Percentiles rank a stretch among this genome's conserved stretches.
Conservation (phyloP, 2,888 invertebrate genomes). For the Ethmia dodecea region DNA sequence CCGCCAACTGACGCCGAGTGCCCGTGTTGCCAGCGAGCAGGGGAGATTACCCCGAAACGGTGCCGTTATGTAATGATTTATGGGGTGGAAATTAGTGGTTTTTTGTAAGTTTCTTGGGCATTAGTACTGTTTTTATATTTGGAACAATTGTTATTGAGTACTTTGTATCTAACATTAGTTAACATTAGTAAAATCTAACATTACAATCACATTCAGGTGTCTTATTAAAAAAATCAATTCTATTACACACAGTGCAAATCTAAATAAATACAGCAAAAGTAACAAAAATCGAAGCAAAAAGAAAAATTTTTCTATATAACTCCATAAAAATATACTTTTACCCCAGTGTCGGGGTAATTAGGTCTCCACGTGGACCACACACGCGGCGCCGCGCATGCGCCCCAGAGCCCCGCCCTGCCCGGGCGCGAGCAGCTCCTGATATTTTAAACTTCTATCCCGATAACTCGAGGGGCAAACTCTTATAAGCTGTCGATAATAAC, state of each 20-base stretch:
- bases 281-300: no score
- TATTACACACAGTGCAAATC: no score
- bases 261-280: no score
- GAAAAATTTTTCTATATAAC: no score
- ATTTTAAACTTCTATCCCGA: conserved; percentile 44
- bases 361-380: background rate
- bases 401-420: conserved; percentile 61
- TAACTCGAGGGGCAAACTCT: conserved; percentile 21
- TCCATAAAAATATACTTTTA: no score
- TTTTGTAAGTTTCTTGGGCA: no score
- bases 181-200: no score
- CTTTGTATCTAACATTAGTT: no score
- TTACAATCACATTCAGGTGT: no score
- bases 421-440: conserved; percentile 38
- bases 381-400: conserved; percentile 48
- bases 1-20: conserved; percentile 53
- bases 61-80: conserved; percentile 28
- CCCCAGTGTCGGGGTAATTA: conserved; percentile 1
- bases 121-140: no score
- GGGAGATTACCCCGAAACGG: conserved; percentile 14
- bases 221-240: no score
- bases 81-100: background rate
- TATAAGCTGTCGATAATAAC: conserved; percentile 5
- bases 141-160: no score
- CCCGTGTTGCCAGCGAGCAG: conserved; percentile 34